These are phyloP conservation scores for Tautogolabrus adspersus DNA, from an alignment of 2,113 vertebrate species.

Conservation along the genomic window DNA sequence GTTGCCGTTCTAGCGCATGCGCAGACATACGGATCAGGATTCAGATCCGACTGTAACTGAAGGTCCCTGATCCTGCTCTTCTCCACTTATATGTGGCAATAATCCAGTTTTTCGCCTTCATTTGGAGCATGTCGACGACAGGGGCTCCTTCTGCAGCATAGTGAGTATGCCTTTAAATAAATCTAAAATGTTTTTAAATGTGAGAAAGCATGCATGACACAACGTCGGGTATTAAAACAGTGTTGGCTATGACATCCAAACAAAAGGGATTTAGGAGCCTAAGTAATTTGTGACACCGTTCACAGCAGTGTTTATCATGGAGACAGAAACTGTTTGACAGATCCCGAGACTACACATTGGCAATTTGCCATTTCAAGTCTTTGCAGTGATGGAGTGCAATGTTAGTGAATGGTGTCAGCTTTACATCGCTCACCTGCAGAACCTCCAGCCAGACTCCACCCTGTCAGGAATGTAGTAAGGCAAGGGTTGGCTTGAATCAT, in stretches of 20 bases:
- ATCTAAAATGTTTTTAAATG: neutral
- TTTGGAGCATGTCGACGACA: slow-evolving; percentile 48
- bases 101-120: slow-evolving; percentile 7
- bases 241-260: slow-evolving; percentile 25
- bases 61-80: slow-evolving; percentile 14
- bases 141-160: neutral
- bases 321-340: neutral
- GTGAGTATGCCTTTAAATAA: slow-evolving; percentile 56
- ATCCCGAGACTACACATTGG: neutral
- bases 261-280: slow-evolving; percentile 56
- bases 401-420: slow-evolving; percentile 1
- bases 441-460: slow-evolving; percentile 52
- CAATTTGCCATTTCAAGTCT: neutral
- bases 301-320: neutral
- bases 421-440: neutral
- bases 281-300: neutral
- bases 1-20: slow-evolving; percentile 30
- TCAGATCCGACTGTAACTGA: slow-evolving; percentile 47
- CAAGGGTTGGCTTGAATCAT: slow-evolving; percentile 10
- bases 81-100: slow-evolving; percentile 9
- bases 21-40: slow-evolving; percentile 33
- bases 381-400: neutral
- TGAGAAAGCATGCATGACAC: neutral
- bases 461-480: slow-evolving; percentile 67
- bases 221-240: slow-evolving; percentile 21